A percentile compares a stretch with the other conserved stretches of the same genome.
Conservation (phyloP, 2,888 invertebrate genomes). For the Apoda limacodes region DNA sequence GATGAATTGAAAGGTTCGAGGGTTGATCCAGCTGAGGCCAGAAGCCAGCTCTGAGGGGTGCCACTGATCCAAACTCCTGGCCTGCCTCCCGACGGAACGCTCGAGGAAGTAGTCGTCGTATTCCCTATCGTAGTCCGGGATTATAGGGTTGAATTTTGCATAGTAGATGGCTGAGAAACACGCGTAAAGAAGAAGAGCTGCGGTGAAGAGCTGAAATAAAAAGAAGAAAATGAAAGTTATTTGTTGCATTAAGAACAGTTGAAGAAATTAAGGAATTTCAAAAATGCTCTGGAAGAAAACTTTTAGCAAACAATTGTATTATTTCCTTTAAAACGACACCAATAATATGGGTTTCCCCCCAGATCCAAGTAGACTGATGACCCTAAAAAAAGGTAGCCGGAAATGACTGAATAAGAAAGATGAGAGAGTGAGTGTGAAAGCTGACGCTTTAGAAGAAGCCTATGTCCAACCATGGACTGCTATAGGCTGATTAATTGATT, state of each 20-base stretch:
- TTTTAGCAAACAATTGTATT: too few relatives aligned
- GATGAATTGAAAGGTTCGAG: constrained; percentile 75
- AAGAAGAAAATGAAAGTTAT: constrained; percentile 13
- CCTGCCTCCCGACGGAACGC: constrained; percentile 69
- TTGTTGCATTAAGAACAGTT: too few relatives aligned
- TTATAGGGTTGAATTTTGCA: constrained; percentile 86
- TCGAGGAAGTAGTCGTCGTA: constrained; percentile 81
- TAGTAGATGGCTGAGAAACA: constrained; percentile 89
- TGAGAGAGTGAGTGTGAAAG: too few relatives aligned
- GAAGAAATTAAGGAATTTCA: too few relatives aligned
- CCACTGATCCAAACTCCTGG: constrained; percentile 42
- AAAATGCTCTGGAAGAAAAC: too few relatives aligned
- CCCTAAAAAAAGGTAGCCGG: too few relatives aligned
- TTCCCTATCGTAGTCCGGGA: constrained; percentile 80
- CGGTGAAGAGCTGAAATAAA: constrained; percentile 79
- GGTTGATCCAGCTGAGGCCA: constrained; percentile 67
- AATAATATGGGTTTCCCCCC: too few relatives aligned
- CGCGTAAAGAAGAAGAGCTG: constrained; percentile 83
- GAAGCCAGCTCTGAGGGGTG: constrained; percentile 48
- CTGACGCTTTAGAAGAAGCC: too few relatives aligned
- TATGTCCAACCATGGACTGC: too few relatives aligned
- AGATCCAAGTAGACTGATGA: too few relatives aligned
- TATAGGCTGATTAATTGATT: too few relatives aligned
- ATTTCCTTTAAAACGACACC: constrained; percentile 10
- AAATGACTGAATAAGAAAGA: too few relatives aligned